Percentiles rank a stretch among this genome's conserved stretches.
Evolutionary conservation across 2,888 invertebrate species (phyloP).

Genomic region (Luperina nickerlii): DNA sequence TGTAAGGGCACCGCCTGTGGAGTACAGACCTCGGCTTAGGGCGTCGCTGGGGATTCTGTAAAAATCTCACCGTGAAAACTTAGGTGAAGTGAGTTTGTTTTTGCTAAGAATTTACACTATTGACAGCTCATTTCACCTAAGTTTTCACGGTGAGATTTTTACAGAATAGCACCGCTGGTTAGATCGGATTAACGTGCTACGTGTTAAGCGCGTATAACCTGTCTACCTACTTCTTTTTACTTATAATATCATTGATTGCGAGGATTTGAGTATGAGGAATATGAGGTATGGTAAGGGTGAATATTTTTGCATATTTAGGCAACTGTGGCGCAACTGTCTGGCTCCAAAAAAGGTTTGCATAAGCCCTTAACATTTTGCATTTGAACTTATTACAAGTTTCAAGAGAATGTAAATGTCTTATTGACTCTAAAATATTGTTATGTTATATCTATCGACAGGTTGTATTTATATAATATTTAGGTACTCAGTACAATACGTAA

Average conservation of each 20-base stretch:
- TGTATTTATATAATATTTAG: constrained; percentile 60
- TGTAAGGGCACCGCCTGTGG: neutral
- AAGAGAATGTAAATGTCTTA: constrained; percentile 44
- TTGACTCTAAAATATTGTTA: constrained; percentile 45
- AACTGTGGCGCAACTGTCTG: constrained; percentile 22
- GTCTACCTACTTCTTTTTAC: neutral
- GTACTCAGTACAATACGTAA: constrained; percentile 55
- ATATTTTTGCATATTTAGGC: constrained; percentile 9
- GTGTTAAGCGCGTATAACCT: neutral
- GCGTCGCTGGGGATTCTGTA: neutral
- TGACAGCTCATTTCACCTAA: too few relatives aligned
- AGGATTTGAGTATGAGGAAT: neutral
- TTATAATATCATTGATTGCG: neutral
- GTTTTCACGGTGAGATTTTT: too few relatives aligned
- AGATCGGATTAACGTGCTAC: neutral
- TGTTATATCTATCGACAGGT: constrained; percentile 42
- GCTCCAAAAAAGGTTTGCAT: constrained; percentile 26
- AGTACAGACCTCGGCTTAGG: neutral
- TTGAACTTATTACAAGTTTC: constrained; percentile 48
- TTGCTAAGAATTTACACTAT: too few relatives aligned
- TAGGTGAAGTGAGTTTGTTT: too few relatives aligned
- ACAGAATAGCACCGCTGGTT: too few relatives aligned
- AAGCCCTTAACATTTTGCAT: constrained; percentile 49
- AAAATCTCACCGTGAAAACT: too few relatives aligned
- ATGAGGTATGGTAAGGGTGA: neutral